phyloP scores from a whole-genome alignment of 2,888 invertebrate species.

The Diaphora mendica region DNA sequence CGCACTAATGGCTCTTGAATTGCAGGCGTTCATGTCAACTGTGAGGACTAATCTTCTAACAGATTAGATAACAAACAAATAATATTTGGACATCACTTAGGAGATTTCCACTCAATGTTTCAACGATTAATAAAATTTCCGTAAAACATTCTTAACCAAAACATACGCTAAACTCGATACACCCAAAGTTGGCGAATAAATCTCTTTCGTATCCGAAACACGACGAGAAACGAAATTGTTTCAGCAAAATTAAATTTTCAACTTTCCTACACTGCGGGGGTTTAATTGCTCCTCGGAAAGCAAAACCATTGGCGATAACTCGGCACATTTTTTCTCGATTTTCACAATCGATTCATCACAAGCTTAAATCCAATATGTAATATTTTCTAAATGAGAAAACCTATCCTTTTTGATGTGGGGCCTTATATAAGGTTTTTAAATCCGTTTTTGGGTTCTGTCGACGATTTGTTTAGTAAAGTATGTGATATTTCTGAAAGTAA shows the following conservation, averaged over 20 bases:
- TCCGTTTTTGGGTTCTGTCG: conserved; percentile 34
- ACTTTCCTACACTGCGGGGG: conserved; percentile 21
- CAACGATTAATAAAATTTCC: conserved; percentile 9
- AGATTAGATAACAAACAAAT: too few species aligned
- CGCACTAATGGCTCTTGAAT: background rate
- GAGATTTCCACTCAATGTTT: background rate
- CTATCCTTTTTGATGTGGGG: conserved; percentile 35
- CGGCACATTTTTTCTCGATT: conserved; percentile 17
- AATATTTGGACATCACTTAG: background rate
- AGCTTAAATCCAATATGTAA: conserved; percentile 28
- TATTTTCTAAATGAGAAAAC: conserved; percentile 37
- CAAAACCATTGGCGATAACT: conserved; percentile 14
- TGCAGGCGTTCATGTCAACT: background rate
- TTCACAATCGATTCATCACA: conserved; percentile 36
- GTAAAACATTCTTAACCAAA: conserved; percentile 6
- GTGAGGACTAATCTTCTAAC: background rate
- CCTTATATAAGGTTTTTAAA: conserved; percentile 28
- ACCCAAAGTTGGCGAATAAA: conserved; percentile 43
- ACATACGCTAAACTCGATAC: conserved; percentile 11
- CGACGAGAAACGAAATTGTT: conserved; percentile 37
- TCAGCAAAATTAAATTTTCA: conserved; percentile 36
- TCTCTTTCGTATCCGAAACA: conserved; percentile 27
- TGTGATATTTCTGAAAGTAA: background rate
- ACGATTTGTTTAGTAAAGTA: conserved; percentile 21
- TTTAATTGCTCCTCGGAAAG: conserved; percentile 28